Evolutionary conservation across 1,140 invertebrate genomes (phyloP), one percentile per base, ranked within the genome.

Genomic region (Drosophila tropicalis): DNA sequence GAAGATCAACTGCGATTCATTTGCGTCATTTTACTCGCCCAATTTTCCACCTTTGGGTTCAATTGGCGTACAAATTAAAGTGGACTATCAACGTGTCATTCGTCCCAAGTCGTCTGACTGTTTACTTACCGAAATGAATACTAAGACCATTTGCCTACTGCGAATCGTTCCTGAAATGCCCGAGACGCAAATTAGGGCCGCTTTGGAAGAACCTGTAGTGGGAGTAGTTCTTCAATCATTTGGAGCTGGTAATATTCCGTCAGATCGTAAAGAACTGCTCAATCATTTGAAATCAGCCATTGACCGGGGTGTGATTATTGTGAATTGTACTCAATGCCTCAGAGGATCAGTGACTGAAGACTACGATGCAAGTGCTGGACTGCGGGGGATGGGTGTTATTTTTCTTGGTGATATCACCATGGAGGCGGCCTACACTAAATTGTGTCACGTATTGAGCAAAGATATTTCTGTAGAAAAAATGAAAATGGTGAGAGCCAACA

Each of bases 381-480:
- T 95, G 12, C 77, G 91, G 22, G 93, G 94, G 55, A 93, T 93
- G 44, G 98, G 98, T 6, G 96, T 99, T 3, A 95, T 98, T 55
- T 94, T 96, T 0, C 98, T 98, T 0, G 96, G 94, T 64, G 98
- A 99, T 91, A 98, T 99, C 97, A 99, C 98, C 0, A 95, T 96
- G 0, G 98, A 99, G 92, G 97, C 98, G 1, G 98, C 98, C 1
- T 92, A 99, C 0, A 95, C 97, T 1, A 99, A 99, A 93, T 93
- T 99, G 0, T 94, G 95, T 1, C 99, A 99, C 81, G 96, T 99
- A 0, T 92, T 99, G 3, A 96, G 96, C 0, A 98, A 98, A 90
- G 29, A 29, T 6, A 93, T 93, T 3, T 95, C 97, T 34, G 96
- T 96, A 94, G 93, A 96, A 36, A 94, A 94, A 25, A 98, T 98